Evolutionary conservation across 2,888 invertebrate genomes (phyloP).

Genomic region (Epiblema foenella): DNA sequence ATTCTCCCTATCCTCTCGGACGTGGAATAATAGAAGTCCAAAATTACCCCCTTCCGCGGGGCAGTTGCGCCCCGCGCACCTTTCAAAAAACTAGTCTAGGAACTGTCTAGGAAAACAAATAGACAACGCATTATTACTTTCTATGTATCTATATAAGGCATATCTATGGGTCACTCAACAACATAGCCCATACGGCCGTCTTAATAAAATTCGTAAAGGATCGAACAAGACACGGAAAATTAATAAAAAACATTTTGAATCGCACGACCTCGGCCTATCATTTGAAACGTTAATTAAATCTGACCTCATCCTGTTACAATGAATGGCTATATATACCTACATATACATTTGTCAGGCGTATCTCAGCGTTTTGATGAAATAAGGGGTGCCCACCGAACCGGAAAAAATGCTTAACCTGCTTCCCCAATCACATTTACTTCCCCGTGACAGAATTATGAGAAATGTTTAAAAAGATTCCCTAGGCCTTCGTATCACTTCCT

Average conservation of each 20-base stretch:
- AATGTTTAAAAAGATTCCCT: conserved; percentile 60
- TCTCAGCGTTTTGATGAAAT: conserved; percentile 63
- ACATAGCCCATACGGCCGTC: neutral
- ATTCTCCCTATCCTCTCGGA: no score
- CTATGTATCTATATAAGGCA: neutral
- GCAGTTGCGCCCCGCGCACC: no score
- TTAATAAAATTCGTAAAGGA: conserved; percentile 24
- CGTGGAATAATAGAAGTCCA: no score
- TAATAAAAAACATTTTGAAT: conserved; percentile 60
- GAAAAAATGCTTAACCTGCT: conserved; percentile 76
- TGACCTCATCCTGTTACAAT: conserved; percentile 62
- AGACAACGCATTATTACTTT: no score
- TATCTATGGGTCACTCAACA: neutral
- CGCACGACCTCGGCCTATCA: conserved; percentile 53
- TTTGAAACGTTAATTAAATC: conserved; percentile 66
- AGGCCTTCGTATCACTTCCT: conserved; percentile 50
- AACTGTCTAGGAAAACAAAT: no score
- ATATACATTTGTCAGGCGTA: conserved; percentile 59
- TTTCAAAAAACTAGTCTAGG: no score
- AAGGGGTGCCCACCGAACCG: conserved; percentile 68
- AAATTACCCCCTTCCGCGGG: no score
- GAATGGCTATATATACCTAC: conserved; percentile 60
- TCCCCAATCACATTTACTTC: conserved; percentile 73
- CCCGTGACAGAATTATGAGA: conserved; percentile 65
- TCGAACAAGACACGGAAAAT: conserved; percentile 51